Base-by-base conservation (phyloP, 2,888 invertebrate species). In the Sminthurinus aureus region DNA sequence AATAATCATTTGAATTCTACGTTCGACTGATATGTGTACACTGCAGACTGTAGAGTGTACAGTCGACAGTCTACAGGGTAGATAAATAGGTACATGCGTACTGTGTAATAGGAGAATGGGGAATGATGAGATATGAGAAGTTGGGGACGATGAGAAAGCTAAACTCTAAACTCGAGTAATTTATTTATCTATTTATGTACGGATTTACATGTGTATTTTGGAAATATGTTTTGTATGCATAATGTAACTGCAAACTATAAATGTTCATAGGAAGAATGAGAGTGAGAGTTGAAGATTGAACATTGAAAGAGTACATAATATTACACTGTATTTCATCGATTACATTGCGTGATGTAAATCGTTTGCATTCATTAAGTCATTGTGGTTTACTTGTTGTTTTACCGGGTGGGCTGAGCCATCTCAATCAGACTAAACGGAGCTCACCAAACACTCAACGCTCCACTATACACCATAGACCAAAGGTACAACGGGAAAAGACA, bases 321-420 rank as follows among this genome's bases (percentile, higher is more conserved):
- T 6, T 38, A 6, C 6, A 38, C 38, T 38, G 6, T 38, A 81
- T 74, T 73, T 73, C 81, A 82, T 82, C 64, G 69, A 82, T 38
- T 38, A 38, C 38, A 38, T 87, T 88, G 88, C 88, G 87, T 88
- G 88, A 87, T 88, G 86, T 83, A 85, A 86, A 85, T 88, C 88
- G 86, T 87, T 88, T 88, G 86, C 86, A 87, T 88, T 88, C 87
- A 88, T 88, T 87, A 87, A 85, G 83, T 83, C 79, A 83, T 86
- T 86, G 88, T 88, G 88, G 85, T 84, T 87, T 88, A 88, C 88
- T 86, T 88, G 86, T 85, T 86, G 80, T 38, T 84, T 74, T 83
- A 75, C 86, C 85, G 88, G 88, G 88, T 88, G 88, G 88, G 84
- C 87, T 88, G 87, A 87, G 81, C 86, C 83, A 78, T 86, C 85